Percentiles rank a stretch among this genome's conserved stretches.
These are phyloP conservation scores for Hypotaenidia okinawae DNA, from an alignment of 2,797 vertebrate species.

Conservation along the genomic window DNA sequence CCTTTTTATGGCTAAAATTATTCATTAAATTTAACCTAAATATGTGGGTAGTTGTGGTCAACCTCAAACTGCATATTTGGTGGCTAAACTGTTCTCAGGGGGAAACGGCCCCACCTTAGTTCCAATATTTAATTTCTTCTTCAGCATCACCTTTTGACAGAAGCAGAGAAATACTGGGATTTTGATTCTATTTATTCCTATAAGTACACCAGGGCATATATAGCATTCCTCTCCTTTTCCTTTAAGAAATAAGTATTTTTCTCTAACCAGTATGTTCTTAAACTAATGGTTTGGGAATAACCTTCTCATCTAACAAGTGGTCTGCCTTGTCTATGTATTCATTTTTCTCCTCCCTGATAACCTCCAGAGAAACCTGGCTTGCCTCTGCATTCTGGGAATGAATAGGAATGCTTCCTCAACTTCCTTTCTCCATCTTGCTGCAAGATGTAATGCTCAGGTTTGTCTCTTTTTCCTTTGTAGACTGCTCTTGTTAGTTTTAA, in stretches of 20 bases:
- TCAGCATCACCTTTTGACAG: not conserved
- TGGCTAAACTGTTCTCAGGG: not conserved
- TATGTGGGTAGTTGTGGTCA: constrained; percentile 13
- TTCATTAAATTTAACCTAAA: constrained; percentile 3
- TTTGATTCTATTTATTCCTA: not conserved
- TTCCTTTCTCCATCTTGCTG: not conserved
- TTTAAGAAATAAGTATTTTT: not conserved
- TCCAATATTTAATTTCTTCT: constrained; percentile 5
- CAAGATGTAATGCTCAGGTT: not conserved
- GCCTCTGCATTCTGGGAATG: not conserved
- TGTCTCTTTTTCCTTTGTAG: constrained; percentile 52
- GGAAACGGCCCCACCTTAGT: not conserved
- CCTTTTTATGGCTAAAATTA: not conserved
- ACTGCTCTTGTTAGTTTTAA: constrained; percentile 68
- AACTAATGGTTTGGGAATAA: not conserved
- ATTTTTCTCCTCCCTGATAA: not conserved
- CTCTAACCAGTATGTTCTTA: not conserved
- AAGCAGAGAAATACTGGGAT: not conserved
- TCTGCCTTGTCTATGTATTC: not conserved
- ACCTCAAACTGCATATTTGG: not conserved
- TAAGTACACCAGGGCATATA: not conserved
- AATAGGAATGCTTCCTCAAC: constrained; percentile 23
- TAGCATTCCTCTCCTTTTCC: not conserved
- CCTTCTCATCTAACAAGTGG: not conserved
- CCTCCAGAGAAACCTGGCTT: not conserved